Evolutionary conservation across 64 coral and sea anemone species (phyloP).

Genomic region (Porites lutea): DNA sequence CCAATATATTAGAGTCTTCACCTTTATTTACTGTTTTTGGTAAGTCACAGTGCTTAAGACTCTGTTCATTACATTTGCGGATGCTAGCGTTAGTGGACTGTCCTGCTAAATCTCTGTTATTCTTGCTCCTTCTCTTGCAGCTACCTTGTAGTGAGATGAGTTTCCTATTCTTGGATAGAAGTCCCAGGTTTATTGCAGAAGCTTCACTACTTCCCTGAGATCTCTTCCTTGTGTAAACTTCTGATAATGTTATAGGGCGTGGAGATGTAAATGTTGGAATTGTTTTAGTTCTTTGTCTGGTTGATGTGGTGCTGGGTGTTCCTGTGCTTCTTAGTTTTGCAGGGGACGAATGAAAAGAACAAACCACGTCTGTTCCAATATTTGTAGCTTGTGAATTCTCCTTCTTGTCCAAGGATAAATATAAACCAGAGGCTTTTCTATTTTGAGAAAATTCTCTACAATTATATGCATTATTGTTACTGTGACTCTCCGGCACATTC

Average conservation of each 20-base stretch:
- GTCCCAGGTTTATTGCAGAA: not conserved
- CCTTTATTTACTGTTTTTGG: not conserved
- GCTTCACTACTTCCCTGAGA: not conserved
- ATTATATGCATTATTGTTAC: not conserved
- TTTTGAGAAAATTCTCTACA: not conserved
- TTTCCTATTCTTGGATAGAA: slow-evolving; percentile 36
- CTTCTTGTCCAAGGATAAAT: not conserved
- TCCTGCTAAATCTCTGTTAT: slow-evolving; percentile 8
- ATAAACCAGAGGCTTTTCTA: not conserved
- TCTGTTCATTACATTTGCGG: not conserved
- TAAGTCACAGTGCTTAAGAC: not conserved
- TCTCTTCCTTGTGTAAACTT: slow-evolving; percentile 51
- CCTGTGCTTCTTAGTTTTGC: no score
- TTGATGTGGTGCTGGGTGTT: not conserved
- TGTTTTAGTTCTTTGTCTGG: not conserved
- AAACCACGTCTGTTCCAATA: no score
- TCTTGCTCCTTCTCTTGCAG: not conserved
- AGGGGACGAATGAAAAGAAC: not conserved
- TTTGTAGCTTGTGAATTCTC: not conserved
- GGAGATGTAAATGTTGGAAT: slow-evolving; percentile 68
- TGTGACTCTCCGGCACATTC: not conserved
- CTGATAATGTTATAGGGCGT: slow-evolving; percentile 63
- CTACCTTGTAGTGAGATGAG: slow-evolving; percentile 38
- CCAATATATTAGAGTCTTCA: not conserved
- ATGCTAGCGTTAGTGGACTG: not conserved